Conservation (phyloP, 2,113 vertebrate species). For the Chiloscyllium plagiosum region DNA sequence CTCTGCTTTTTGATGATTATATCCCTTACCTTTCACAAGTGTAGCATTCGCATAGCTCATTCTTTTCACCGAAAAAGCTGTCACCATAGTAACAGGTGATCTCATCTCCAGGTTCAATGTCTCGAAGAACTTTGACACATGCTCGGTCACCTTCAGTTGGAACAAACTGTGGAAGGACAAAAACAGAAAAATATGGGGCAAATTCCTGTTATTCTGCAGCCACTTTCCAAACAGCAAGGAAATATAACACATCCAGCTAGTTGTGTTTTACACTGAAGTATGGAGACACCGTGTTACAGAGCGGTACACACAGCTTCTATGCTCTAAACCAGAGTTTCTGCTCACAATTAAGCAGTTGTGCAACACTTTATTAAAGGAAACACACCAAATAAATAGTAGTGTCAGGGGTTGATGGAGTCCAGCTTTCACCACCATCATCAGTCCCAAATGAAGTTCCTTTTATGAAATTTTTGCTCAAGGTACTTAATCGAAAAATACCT, state of each 20-base stretch:
- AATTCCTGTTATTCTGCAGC: not conserved
- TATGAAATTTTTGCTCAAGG: too few species aligned
- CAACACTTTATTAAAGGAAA: too few species aligned
- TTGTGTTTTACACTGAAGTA: not conserved
- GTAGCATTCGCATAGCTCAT: constrained; percentile 86
- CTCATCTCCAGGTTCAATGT: constrained; percentile 80
- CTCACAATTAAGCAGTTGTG: too few species aligned
- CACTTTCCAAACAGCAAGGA: not conserved
- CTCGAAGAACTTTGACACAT: constrained; percentile 79
- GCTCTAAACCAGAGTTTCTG: not conserved
- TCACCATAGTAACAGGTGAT: constrained; percentile 90
- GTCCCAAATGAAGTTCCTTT: too few species aligned
- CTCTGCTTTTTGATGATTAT: not conserved
- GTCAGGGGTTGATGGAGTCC: too few species aligned
- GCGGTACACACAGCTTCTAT: not conserved
- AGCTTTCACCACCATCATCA: too few species aligned
- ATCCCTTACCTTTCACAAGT: constrained; percentile 79
- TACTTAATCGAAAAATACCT: too few species aligned
- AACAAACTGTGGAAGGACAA: constrained; percentile 57
- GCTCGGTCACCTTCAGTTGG: constrained; percentile 76
- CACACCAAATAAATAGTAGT: too few species aligned
- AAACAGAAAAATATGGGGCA: constrained; percentile 38
- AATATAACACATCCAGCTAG: not conserved
- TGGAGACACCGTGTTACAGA: not conserved
- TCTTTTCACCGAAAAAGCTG: constrained; percentile 86